phyloP scores from a whole-genome alignment of 1,140 invertebrate genomes.

The Melitaea cinxia region DNA sequence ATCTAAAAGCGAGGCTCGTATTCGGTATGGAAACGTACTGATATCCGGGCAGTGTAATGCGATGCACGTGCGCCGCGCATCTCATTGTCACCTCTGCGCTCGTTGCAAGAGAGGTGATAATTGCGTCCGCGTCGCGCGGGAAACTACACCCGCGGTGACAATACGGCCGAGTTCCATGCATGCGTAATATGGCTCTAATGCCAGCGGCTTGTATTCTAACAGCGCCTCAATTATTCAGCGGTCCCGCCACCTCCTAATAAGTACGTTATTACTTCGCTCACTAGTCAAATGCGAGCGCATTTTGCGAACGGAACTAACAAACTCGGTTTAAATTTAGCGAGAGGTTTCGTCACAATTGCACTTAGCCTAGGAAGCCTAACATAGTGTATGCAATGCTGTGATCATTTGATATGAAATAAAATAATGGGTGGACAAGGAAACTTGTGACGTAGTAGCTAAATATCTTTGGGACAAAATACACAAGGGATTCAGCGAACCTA shows the following conservation, averaged over 20 bases:
- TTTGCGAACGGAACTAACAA: slow-evolving; percentile 23
- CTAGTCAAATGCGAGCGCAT: slow-evolving; percentile 28
- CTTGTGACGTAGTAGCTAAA: too few relatives aligned
- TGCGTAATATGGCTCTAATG: slow-evolving; percentile 41
- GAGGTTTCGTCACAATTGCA: slow-evolving; percentile 10
- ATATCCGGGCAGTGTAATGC: slow-evolving; percentile 26
- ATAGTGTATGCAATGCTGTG: not conserved
- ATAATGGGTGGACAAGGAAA: not conserved
- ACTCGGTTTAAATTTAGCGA: slow-evolving; percentile 12
- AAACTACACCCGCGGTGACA: slow-evolving; percentile 31
- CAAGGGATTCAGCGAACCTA: too few relatives aligned
- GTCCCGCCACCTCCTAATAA: slow-evolving; percentile 27
- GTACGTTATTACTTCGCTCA: slow-evolving; percentile 31
- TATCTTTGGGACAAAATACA: too few relatives aligned
- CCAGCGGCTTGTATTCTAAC: slow-evolving; percentile 37
- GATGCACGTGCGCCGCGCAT: slow-evolving; percentile 5
- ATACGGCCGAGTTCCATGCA: slow-evolving; percentile 36
- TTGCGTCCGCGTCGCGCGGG: slow-evolving; percentile 10
- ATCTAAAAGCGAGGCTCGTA: slow-evolving; percentile 15
- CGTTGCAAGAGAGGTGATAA: slow-evolving; percentile 8
- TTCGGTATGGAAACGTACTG: slow-evolving; percentile 28
- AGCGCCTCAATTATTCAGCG: slow-evolving; percentile 39
- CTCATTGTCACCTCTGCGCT: slow-evolving; percentile 13
- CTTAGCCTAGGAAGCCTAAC: slow-evolving; percentile 3
- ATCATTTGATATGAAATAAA: not conserved